A percentile compares a stretch with the other conserved stretches of the same genome.
Conservation (phyloP, 2,797 vertebrate species). For the Ptychobarbus kaznakovi region DNA sequence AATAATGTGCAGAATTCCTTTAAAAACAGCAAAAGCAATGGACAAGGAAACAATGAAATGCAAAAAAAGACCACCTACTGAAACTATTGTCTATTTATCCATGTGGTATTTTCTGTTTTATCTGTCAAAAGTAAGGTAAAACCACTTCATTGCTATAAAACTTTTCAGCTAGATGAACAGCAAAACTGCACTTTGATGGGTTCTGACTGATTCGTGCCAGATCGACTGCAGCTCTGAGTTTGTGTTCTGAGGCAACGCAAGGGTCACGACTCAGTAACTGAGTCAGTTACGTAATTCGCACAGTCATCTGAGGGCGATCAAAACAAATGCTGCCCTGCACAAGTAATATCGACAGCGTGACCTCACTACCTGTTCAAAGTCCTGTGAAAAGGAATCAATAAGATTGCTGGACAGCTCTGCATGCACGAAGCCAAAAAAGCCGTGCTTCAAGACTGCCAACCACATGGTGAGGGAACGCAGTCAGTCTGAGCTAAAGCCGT, state of each 20-base stretch:
- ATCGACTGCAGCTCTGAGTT: conserved; percentile 31
- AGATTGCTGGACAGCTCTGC: conserved; percentile 4
- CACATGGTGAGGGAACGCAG: not conserved
- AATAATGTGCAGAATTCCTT: not conserved
- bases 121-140: not conserved
- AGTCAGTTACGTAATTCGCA: conserved; percentile 22
- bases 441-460: not conserved
- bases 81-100: not conserved
- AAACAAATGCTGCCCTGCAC: conserved; percentile 25
- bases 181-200: conserved; percentile 4
- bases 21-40: not conserved
- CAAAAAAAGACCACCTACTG: not conserved
- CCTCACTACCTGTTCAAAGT: conserved; percentile 30
- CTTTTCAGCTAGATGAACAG: conserved; percentile 3
- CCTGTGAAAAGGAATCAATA: conserved; percentile 30
- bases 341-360: not conserved
- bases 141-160: conserved; percentile 9
- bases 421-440: conserved; percentile 21
- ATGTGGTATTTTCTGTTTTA: not conserved
- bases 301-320: conserved; percentile 46
- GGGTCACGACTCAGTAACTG: conserved; percentile 31
- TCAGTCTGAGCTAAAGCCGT: not conserved
- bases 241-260: conserved; percentile 35
- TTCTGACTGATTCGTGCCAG: conserved; percentile 35
- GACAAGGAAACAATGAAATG: not conserved